Evolutionary conservation across 2,113 vertebrate species (phyloP), one percentile per base, ranked within the genome.

Genomic region (Theristicus caerulescens): DNA sequence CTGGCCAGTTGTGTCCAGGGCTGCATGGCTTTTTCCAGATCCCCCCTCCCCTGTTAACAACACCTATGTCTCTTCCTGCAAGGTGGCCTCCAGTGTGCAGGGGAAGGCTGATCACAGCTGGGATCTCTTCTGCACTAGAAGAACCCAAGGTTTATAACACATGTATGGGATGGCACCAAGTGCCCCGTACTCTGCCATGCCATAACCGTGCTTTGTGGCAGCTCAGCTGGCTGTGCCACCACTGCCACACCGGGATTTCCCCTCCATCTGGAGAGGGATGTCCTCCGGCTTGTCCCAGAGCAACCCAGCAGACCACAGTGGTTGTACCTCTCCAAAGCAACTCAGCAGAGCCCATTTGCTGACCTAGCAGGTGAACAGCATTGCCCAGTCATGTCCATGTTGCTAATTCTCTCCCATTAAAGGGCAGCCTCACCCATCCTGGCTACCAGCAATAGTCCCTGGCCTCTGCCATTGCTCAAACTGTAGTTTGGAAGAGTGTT

Each of bases 61-160:
- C 3, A 1, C 17, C 36, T 0, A 0, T 58, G 16, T 64, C 13
- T 84, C 18, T 57, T 76, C n/a, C 38, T 80, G 40, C 29, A 54
- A 57, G 29, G 22, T 34, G 6, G 20, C 72, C 34, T 71, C 29
- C 2, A 1, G 14, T 16, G 70, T 0, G 2, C 54, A 66, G 18
- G 36, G 22, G 25, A 81, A 62, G 5, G 29, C 1, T 65, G 85
- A 34, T 46, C 38, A 69, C 47, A 27, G 10, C 10, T 26, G 18
- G 13, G 62, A 61, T 47, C 11, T 77, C 32, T 61, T 61, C 10
- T 61, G 52, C 42, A 21, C 31, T 57, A 21, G 47, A 27, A 71
- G 22, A 62, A 1, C 11, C 32, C 42, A 38, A 5, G 46, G 14
- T 59, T 89, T 65, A 17, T 10, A 61, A 27, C 7, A 3, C 16